Conservation (phyloP, 2,888 invertebrate species). For the Dusona sp. region DNA sequence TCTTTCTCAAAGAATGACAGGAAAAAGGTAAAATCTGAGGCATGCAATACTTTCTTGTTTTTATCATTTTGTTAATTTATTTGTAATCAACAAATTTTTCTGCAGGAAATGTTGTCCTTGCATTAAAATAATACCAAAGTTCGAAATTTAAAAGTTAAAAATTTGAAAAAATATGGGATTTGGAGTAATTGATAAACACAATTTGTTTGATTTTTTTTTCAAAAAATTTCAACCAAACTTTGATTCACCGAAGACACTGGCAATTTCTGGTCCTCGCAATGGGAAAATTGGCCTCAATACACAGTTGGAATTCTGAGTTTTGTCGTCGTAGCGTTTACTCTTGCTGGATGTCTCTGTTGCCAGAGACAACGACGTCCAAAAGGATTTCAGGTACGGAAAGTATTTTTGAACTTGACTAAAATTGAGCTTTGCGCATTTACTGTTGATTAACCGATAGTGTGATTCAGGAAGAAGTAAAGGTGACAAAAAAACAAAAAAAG, state of each 20-base stretch:
- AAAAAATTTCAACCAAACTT: background rate
- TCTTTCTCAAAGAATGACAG: background rate
- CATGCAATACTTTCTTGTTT: background rate
- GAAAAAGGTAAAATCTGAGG: background rate
- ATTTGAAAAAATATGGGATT: too few species aligned
- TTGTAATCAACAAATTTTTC: background rate
- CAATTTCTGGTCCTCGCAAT: conserved; percentile 72
- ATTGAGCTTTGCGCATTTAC: conserved; percentile 1
- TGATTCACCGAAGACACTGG: conserved; percentile 52
- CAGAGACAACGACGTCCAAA: conserved; percentile 80
- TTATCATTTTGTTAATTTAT: background rate
- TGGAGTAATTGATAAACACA: background rate
- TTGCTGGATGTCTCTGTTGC: conserved; percentile 82
- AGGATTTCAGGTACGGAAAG: conserved; percentile 81
- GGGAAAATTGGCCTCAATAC: conserved; percentile 80
- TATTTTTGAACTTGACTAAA: background rate
- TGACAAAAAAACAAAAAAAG: conserved; percentile 15
- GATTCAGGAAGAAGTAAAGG: background rate
- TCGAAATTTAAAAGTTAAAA: too few species aligned
- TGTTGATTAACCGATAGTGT: background rate
- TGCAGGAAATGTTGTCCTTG: background rate
- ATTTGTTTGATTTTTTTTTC: conserved; percentile 9
- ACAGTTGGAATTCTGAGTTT: conserved; percentile 78
- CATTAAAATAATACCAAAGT: too few species aligned
- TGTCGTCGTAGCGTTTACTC: conserved; percentile 78